Evolutionary conservation across 2,888 invertebrate genomes (phyloP), one percentile per base, ranked within the genome.

Genomic region (Mamestra brassicae): DNA sequence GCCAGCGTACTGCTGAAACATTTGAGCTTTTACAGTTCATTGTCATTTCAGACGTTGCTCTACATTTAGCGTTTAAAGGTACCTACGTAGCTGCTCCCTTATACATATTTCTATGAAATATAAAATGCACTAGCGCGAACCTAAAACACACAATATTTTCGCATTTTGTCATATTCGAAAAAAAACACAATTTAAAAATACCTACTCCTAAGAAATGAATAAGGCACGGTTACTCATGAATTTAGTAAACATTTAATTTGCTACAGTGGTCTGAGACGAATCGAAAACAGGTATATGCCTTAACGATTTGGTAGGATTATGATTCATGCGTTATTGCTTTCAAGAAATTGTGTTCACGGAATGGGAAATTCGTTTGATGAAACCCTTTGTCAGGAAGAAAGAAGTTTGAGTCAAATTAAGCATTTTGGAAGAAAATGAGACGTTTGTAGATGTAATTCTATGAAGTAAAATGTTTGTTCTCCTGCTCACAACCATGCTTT

Each of bases 171-270:
- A 58, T 68, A 50, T 47, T 55, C 45, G 0, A 74, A 67, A 58
- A 26, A 57, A 78, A 74, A 65, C 63, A 42, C 81, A 71, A 55
- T 69, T 76, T 73, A 60, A 74, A 68, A 69, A 71, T 67, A 67
- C 71, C 50, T 68, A 42, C 65, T 63, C 66, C 47, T 47, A 75
- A 79, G 78, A 86, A 88, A 90, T 90, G 90, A 91, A 90, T 89
- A 89, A 89, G 77, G 68, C 82, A 74, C 78, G 84, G 80, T 91
- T 91, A 89, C 88, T 92, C 90, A 90, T 81, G 79, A 88, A 90
- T 90, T 92, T 90, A 78, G 88, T 81, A 90, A 93, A 92, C 90
- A 91, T 91, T 89, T 84, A 88, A 93, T 92, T 93, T 86, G 89
- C 84, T 84, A 88, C 89, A 86, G 77, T 81, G 69, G 67, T 83